Evolutionary conservation across 2,113 vertebrate species (phyloP), one percentile per base, ranked within the genome.

Genomic region (Cervus canadensis): DNA sequence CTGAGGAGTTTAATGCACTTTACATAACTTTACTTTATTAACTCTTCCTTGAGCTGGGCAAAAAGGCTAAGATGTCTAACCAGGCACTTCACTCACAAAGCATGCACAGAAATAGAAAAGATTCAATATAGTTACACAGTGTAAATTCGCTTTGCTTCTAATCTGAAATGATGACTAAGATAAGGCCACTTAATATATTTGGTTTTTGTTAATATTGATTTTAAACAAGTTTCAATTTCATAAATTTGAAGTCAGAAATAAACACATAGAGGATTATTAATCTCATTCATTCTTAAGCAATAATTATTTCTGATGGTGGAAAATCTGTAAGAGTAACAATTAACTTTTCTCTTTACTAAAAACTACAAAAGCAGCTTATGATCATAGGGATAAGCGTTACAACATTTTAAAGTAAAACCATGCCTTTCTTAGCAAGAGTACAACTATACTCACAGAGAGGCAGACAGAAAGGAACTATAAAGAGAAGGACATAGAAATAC

Each of bases 1-100:
- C 71, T 95, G 98, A 98, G 98, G 45, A 97, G 62, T 95, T 94
- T 28, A 33, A 52, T 95, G 95, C 83, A 95, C 96, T 98, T 97
- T 97, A 98, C 95, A 93, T 98, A 98, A 97, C 83, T 52, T 84
- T 71, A 90, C 64, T 97, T 97, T 96, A 97, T 98, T 98, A 98
- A 97, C 93, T 94, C 89, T 87, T 97, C 93, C 91, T 89, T 57
- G 43, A 96, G 94, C 94, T 96, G 40, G 78, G 87, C 54, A 91
- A 81, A 97, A 98, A 87, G 56, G 40, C 94, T 96, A 92, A 83
- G 40, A 82, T 48, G 9, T 78, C 92, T 95, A 94, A 89, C 54
- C 59, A 67, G 7, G 33, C 26, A 36, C 45, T 67, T 92, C n/a
- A 79, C 9, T 59, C 40, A n/a, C 60, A 56, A 36, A 10, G 40